phyloP scores from a whole-genome alignment of 1,140 invertebrate species.

The Caenorhabditis elegans region WBcel235 BX284605.5:379001-379500 shows the following conservation, averaged over 20 bases:
- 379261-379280: no score
- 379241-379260: no score
- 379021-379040: slow-evolving; percentile 33
- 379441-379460: slow-evolving; percentile 11
- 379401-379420: slow-evolving; percentile 34
- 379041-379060: slow-evolving; percentile 42
- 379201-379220: no score
- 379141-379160: no score
- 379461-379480: background rate
- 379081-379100: slow-evolving; percentile 18
- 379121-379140: background rate
- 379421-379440: slow-evolving; percentile 47
- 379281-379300: no score
- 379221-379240: no score
- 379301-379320: no score
- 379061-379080: slow-evolving; percentile 37
- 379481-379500: background rate
- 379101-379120: background rate
- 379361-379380: background rate
- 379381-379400: slow-evolving; percentile 41
- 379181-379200: no score
- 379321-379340: no score
- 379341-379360: no score
- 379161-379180: no score
- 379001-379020: background rate